Base-by-base conservation (phyloP, 2,113 vertebrate genomes). In the Scytalopus superciliaris region DNA sequence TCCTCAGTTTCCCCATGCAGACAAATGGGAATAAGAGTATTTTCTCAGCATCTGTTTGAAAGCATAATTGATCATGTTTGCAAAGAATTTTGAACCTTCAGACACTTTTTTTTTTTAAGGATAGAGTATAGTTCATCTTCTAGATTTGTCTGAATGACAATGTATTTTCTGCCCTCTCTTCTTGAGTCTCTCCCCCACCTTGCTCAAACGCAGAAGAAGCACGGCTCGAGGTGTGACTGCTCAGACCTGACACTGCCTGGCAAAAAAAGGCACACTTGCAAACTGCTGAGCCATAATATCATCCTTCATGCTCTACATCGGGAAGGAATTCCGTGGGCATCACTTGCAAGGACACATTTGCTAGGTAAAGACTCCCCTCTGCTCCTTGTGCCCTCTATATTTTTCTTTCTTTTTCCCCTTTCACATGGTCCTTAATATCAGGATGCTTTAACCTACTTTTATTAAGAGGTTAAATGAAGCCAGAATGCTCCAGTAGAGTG, bases 381-480 rank as follows among this genome's bases (percentile, higher is more conserved):
- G n/a, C 70, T 86, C n/a, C 30, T 56, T 24, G 3, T 42, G 13
- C 10, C 21, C 2, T 21, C 40, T 16, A 1, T 39, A 22, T 9
- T 62, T 60, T 66, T 19, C n/a, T 62, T 37, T 19, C 16, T 15
- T 22, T n/a, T 30, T 47, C 6, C 18, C 5, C 3, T 49, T 84
- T 55, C 33, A 30, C 13, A 7, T 4, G 21, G 59, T 45, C 67
- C 87, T 95, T 94, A 86, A 60, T 56, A 93, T 74, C 63, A 67
- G 52, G 44, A 87, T 93, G 39, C 44, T 83, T 66, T 89, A 75
- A 87, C 80, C 76, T 90, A 35, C 66, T 97, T 96, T 94, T 81
- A 81, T 92, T 72, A 93, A 88, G 93, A 97, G 81, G 90, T 91
- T 97, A 97, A 95, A 96, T 85, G 96, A 90, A 97, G 85, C 84